Percentiles rank a stretch among this genome's conserved stretches.
Conservation (phyloP, 2,113 vertebrate species). For the Phrynocephalus versicolor region DNA sequence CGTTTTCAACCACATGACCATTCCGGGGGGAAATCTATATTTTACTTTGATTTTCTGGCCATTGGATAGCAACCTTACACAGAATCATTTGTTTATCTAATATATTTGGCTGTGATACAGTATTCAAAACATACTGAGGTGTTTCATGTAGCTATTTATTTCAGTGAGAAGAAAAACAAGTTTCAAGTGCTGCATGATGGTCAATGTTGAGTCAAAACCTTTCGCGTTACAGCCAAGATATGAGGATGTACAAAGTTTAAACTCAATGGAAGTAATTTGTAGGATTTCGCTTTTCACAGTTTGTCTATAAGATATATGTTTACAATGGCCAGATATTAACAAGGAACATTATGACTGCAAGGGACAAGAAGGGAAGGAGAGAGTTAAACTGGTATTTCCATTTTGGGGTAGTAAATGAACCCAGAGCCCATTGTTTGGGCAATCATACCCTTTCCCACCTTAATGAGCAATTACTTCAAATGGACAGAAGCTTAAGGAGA, state of each 20-base stretch:
- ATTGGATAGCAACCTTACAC: no score
- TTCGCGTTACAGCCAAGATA: no score
- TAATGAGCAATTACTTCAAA: conserved; percentile 16
- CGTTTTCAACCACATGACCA: no score
- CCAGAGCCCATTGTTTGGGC: not conserved
- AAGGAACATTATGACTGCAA: not conserved
- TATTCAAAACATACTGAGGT: not conserved
- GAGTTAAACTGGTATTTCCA: not conserved
- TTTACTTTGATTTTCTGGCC: no score
- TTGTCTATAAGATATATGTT: not conserved
- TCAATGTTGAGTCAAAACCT: not conserved
- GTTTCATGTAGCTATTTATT: not conserved
- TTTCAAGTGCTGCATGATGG: not conserved
- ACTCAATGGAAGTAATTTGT: not conserved
- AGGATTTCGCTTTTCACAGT: not conserved
- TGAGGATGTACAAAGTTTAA: not conserved
- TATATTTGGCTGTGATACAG: not conserved
- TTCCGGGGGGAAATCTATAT: no score
- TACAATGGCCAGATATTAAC: not conserved
- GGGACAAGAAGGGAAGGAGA: not conserved
- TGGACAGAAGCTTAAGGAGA: not conserved
- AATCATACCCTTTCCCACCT: conserved; percentile 2
- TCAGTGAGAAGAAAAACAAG: not conserved
- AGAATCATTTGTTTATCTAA: not conserved
- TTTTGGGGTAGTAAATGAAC: not conserved